Conservation (phyloP, 2,888 invertebrate species). For the Apamea anceps region DNA sequence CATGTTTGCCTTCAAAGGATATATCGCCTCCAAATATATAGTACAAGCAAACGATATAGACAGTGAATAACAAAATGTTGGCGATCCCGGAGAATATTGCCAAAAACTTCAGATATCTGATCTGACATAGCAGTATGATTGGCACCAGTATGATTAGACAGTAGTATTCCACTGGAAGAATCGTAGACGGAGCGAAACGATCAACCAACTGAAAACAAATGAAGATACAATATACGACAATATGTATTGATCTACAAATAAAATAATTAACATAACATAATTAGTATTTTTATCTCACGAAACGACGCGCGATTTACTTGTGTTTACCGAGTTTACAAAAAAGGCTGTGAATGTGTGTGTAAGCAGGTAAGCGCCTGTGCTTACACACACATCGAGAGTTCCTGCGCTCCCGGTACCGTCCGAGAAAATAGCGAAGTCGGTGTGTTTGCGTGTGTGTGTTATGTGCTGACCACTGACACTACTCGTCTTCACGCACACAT, state of each 20-base stretch:
- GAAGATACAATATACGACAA: background rate
- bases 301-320: background rate
- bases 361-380: no score
- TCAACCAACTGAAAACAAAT: conserved; percentile 83
- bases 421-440: no score
- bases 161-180: conserved; percentile 84
- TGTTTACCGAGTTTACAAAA: no score
- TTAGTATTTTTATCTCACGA: background rate
- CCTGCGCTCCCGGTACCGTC: no score
- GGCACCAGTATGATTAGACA: conserved; percentile 83
- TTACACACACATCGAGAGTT: no score
- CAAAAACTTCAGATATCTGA: conserved; percentile 94
- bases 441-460: no score
- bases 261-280: background rate
- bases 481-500: no score
- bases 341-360: no score
- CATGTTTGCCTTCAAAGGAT: conserved; percentile 86
- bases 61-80: conserved; percentile 94
- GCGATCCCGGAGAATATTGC: conserved; percentile 97
- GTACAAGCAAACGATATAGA: conserved; percentile 96
- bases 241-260: background rate
- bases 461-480: no score
- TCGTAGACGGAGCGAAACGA: conserved; percentile 77
- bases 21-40: conserved; percentile 92
- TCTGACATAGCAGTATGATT: conserved; percentile 84